Conservation (phyloP, 2,113 vertebrate genomes). For the Trematocara stigmaticum region DNA sequence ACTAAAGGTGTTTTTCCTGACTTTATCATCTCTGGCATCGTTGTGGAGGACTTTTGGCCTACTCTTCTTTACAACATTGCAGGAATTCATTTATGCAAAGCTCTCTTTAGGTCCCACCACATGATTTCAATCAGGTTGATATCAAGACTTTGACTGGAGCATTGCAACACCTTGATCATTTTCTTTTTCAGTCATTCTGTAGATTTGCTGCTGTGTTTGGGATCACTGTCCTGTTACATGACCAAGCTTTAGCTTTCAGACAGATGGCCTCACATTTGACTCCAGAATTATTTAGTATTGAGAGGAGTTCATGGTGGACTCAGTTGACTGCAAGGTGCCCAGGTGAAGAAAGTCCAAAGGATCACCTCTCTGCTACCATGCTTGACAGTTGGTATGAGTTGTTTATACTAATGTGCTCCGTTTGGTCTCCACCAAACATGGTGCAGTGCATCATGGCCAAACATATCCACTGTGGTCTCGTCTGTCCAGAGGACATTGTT, state of each 20-base stretch:
- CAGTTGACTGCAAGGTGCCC: not conserved
- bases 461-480: not conserved
- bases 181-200: not conserved
- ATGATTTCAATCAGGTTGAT: not conserved
- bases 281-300: not conserved
- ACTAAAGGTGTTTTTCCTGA: not conserved
- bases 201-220: not conserved
- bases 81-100: not conserved
- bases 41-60: not conserved
- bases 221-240: not conserved
- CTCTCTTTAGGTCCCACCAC: not conserved
- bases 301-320: not conserved
- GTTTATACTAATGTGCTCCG: not conserved
- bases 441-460: not conserved
- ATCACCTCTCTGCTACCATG: not conserved
- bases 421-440: not conserved
- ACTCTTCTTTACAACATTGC: not conserved
- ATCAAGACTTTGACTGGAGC: not conserved
- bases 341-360: not conserved
- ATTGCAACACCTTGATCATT: not conserved
- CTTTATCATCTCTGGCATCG: not conserved
- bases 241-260: not conserved
- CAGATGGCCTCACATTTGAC: not conserved
- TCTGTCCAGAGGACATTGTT: not conserved
- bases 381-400: not conserved